These are phyloP conservation scores for Cryptocephalus primarius DNA, from an alignment of 2,888 invertebrate species.

Conservation along the genomic window DNA sequence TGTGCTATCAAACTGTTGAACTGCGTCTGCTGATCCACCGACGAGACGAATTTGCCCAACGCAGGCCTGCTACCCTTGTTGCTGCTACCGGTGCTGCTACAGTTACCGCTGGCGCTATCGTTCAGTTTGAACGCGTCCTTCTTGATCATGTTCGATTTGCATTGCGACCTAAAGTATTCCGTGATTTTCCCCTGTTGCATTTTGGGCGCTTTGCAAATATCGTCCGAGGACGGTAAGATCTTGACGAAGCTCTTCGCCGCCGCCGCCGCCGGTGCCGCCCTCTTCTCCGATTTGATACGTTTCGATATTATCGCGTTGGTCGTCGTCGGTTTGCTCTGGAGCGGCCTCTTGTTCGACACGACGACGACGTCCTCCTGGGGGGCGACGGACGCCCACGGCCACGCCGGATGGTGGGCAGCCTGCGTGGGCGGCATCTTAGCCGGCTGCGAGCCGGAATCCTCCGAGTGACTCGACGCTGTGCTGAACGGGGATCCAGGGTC, in stretches of 20 bases:
- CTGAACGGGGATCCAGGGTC: constrained; percentile 80
- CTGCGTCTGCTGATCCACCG: constrained; percentile 26
- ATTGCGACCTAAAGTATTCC: constrained; percentile 72
- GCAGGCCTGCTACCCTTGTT: constrained; percentile 12
- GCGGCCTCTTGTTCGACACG: constrained; percentile 17
- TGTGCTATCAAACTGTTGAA: constrained; percentile 19
- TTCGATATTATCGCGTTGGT: constrained; percentile 13
- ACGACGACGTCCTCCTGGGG: constrained; percentile 16
- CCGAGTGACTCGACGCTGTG: constrained; percentile 45
- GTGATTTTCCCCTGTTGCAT: constrained; percentile 68
- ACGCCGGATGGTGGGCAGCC: constrained; percentile 24
- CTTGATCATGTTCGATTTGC: constrained; percentile 43
- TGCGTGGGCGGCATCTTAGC: constrained; percentile 33
- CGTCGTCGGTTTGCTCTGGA: constrained; percentile 23
- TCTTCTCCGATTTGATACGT: constrained; percentile 19
- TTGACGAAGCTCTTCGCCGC: constrained; percentile 10
- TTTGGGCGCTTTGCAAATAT: constrained; percentile 15
- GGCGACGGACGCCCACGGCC: constrained; percentile 26
- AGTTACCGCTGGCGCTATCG: constrained; percentile 15
- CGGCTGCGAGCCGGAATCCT: constrained; percentile 32
- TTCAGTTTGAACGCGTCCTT: constrained; percentile 17
- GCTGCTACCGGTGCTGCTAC: constrained; percentile 13
- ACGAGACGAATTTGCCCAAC: constrained; percentile 18
- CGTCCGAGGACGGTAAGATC: constrained; percentile 13
- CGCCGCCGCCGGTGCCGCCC: constrained; percentile 5